Evolutionary conservation across 2,888 invertebrate genomes (phyloP).

Genomic region (Meganola albula): DNA sequence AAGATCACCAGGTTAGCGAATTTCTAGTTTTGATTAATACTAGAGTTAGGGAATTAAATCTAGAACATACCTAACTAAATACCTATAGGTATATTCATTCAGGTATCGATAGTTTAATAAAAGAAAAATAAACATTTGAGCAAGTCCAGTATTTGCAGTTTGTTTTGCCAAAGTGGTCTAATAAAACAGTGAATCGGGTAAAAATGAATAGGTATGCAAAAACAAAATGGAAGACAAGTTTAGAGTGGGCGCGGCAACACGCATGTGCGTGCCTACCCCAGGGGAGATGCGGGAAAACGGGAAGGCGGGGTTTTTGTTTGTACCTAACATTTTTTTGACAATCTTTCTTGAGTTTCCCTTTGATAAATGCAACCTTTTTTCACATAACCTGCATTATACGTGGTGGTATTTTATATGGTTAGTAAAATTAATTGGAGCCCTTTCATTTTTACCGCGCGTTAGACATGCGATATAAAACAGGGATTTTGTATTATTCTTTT

Average conservation of each 20-base stretch:
- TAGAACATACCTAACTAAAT: too few species aligned
- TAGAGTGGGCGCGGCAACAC: slow-evolving; percentile 57
- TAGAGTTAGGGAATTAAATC: too few species aligned
- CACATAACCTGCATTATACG: background rate
- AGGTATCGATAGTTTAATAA: too few species aligned
- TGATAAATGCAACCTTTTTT: slow-evolving; percentile 24
- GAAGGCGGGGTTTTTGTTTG: slow-evolving; percentile 40
- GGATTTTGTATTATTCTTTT: slow-evolving; percentile 28
- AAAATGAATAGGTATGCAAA: slow-evolving; percentile 44
- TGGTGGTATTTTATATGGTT: slow-evolving; percentile 33
- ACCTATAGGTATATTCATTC: too few species aligned
- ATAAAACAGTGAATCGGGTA: slow-evolving; percentile 23
- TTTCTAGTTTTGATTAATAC: too few species aligned
- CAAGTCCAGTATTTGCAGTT: too few species aligned
- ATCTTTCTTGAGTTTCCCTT: slow-evolving; percentile 42
- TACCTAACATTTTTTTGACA: slow-evolving; percentile 42
- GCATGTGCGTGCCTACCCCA: slow-evolving; percentile 61
- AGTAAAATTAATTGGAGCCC: slow-evolving; percentile 58
- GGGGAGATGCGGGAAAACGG: slow-evolving; percentile 27
- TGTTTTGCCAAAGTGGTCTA: slow-evolving; percentile 28
- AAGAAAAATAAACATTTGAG: too few species aligned
- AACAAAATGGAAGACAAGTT: slow-evolving; percentile 71
- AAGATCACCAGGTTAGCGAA: too few species aligned
- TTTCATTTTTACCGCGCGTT: slow-evolving; percentile 46
- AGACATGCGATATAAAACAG: slow-evolving; percentile 48